phyloP scores from a whole-genome alignment of 2,113 vertebrate species.

The Heterotis niloticus region DNA sequence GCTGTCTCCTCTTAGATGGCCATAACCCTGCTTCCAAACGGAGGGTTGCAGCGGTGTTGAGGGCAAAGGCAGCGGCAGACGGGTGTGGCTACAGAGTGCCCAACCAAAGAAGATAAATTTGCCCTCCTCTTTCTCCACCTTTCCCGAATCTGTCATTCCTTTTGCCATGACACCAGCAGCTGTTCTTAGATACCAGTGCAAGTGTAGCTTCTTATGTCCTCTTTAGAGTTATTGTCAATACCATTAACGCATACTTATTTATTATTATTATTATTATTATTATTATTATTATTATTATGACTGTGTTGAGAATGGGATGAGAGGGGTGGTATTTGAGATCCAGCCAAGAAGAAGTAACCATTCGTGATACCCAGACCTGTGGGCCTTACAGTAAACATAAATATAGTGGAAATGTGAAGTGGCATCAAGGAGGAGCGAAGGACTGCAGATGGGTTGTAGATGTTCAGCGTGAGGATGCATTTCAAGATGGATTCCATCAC shows the following conservation, averaged over 20 bases:
- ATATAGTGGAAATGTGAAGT: neutral
- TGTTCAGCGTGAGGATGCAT: conserved; percentile 21
- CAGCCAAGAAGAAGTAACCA: neutral
- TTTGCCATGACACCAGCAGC: conserved; percentile 32
- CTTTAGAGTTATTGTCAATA: conserved; percentile 42
- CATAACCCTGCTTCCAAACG: neutral
- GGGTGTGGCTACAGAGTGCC: neutral
- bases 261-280: conserved; percentile 48
- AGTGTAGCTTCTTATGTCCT: conserved; percentile 50
- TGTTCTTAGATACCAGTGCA: conserved; percentile 56
- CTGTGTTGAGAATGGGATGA: conserved; percentile 19
- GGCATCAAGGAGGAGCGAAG: neutral
- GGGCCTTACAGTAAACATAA: neutral
- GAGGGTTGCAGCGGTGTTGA: conserved; percentile 21
- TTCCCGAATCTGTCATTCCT: neutral
- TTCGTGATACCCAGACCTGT: neutral
- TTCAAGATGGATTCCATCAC: conserved; percentile 45
- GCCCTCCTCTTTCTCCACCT: conserved; percentile 11
- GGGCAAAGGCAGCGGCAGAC: neutral
- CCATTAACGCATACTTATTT: conserved; percentile 2
- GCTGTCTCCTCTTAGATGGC: conserved; percentile 71
- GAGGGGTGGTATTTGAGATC: conserved; percentile 6
- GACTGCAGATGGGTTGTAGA: conserved; percentile 4
- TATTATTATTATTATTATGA: conserved; percentile 38
- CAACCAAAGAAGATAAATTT: neutral